A percentile compares a stretch with the other conserved stretches of the same genome.
Conservation (phyloP, 2,888 invertebrate genomes). For the Orthosia cruda region DNA sequence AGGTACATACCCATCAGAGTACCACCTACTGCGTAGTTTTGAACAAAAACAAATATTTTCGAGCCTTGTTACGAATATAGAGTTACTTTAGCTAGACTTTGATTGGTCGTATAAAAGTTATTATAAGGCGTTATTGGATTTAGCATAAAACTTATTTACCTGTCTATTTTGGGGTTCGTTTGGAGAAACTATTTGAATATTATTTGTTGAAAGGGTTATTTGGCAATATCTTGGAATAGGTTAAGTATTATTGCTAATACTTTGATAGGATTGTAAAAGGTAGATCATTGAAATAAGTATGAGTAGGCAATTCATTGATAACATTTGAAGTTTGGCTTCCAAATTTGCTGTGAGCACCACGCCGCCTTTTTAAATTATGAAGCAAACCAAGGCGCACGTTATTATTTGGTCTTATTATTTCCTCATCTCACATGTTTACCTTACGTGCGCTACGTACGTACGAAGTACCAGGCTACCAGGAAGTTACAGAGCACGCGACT, state of each 20-base stretch:
- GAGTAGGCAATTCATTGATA: too few relatives aligned
- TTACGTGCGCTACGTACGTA: not conserved
- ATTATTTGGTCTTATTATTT: not conserved
- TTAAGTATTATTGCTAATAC: not conserved
- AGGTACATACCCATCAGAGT: slow-evolving; percentile 7
- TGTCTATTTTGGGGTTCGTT: slow-evolving; percentile 37
- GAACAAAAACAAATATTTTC: slow-evolving; percentile 53
- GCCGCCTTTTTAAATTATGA: not conserved
- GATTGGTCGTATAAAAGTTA: slow-evolving; percentile 60
- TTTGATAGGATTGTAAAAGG: slow-evolving; percentile 7
- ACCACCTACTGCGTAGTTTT: slow-evolving; percentile 21
- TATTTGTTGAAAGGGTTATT: slow-evolving; percentile 40
- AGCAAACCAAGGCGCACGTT: not conserved
- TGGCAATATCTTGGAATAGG: slow-evolving; percentile 6
- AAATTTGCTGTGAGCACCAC: too few relatives aligned
- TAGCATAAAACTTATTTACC: slow-evolving; percentile 57
- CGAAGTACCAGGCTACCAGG: slow-evolving; percentile 59
- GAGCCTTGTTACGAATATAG: slow-evolving; percentile 15
- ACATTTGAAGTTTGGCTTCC: too few relatives aligned
- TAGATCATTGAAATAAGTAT: not conserved
- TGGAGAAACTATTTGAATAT: slow-evolving; percentile 34
- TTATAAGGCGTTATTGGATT: slow-evolving; percentile 50
- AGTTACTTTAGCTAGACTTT: slow-evolving; percentile 49
- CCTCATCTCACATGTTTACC: slow-evolving; percentile 12
- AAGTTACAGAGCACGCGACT: slow-evolving; percentile 33